phyloP scores from a whole-genome alignment of 2,888 invertebrate species.

The Eustalomyia histrio region DNA sequence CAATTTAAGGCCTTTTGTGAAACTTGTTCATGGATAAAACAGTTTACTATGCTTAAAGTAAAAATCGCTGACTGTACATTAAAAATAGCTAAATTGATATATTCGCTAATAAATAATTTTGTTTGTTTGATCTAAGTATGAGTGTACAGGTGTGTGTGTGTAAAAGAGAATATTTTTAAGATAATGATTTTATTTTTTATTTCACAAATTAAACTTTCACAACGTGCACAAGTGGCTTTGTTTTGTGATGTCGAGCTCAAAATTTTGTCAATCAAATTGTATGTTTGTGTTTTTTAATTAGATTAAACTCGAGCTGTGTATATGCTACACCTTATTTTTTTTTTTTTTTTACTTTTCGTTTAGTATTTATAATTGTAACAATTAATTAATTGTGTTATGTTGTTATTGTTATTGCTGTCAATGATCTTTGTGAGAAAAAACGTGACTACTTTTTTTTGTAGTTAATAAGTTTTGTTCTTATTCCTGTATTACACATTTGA shows the following conservation, averaged over 20 bases:
- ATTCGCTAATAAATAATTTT: not conserved
- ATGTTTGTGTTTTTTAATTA: constrained; percentile 30
- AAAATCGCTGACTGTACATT: not conserved
- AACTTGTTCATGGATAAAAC: too few relatives aligned
- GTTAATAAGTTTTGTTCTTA: not conserved
- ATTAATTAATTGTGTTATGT: constrained; percentile 37
- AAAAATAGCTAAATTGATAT: not conserved
- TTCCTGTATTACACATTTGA: not conserved
- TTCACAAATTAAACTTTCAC: not conserved
- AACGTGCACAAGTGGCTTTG: constrained; percentile 3
- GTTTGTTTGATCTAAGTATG: not conserved
- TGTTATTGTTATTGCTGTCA: constrained; percentile 17
- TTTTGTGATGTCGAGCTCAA: not conserved
- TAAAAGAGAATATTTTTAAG: not conserved
- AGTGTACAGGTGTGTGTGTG: not conserved
- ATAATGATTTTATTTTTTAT: not conserved
- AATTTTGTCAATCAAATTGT: constrained; percentile 32
- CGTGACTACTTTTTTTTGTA: constrained; percentile 31
- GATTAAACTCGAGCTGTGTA: constrained; percentile 12
- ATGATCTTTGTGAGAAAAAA: constrained; percentile 35
- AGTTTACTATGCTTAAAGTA: too few relatives aligned
- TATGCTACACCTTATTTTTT: constrained; percentile 29
- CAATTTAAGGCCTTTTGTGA: too few relatives aligned
- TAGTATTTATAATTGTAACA: constrained; percentile 39
- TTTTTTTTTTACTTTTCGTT: constrained; percentile 30